These are phyloP conservation scores for Nymphalis urticae DNA, from an alignment of 2,888 invertebrate species.

Conservation along the genomic window DNA sequence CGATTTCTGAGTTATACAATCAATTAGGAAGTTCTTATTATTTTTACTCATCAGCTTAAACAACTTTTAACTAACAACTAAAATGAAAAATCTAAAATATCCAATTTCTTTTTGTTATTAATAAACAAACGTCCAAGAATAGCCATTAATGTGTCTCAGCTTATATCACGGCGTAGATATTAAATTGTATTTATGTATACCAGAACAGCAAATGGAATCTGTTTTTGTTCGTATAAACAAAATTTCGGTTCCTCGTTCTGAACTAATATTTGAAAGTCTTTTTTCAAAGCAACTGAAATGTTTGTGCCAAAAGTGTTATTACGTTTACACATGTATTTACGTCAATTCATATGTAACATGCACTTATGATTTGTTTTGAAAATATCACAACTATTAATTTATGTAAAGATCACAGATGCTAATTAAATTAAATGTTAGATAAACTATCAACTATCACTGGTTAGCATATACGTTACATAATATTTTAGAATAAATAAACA, in stretches of 20 bases:
- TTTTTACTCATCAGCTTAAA: constrained; percentile 15
- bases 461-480: not conserved
- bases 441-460: constrained; percentile 21
- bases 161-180: not conserved
- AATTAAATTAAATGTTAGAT: constrained; percentile 26
- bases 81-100: not conserved
- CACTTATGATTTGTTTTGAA: constrained; percentile 47
- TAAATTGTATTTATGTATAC: not conserved
- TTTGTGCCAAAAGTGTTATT: constrained; percentile 57
- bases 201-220: constrained; percentile 11
- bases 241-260: constrained; percentile 21
- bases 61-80: not conserved
- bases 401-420: constrained; percentile 22
- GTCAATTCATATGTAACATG: constrained; percentile 66
- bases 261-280: constrained; percentile 48
- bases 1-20: constrained; percentile 29
- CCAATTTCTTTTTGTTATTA: too few relatives aligned
- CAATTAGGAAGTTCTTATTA: constrained; percentile 19
- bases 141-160: not conserved
- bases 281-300: not conserved
- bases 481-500: too few relatives aligned
- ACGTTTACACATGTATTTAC: constrained; percentile 51
- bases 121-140: too few relatives aligned
- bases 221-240: constrained; percentile 18
- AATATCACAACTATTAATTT: constrained; percentile 14